Base-by-base conservation (phyloP, 1,140 invertebrate genomes). In the Heliconius melpomene region DNA sequence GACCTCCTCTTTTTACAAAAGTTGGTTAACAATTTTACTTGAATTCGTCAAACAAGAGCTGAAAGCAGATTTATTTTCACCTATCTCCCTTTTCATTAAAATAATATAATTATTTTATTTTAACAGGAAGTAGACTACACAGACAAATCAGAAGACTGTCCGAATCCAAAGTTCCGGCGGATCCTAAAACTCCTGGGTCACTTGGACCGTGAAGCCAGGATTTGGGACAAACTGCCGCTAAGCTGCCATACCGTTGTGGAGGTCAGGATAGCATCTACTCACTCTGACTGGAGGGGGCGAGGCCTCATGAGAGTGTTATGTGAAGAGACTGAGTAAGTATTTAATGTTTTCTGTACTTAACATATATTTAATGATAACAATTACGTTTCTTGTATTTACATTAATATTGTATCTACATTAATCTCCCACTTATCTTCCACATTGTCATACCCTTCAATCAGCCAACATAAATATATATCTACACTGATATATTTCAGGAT, bases 221-320 rank as follows among this genome's bases (percentile, higher is more conserved):
- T 96, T 1, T 95, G 95, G 87, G 91, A 90, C 29, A 95, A 95
- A 85, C 96, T 95, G 88, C 95, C 95, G 0, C 94, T 94, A 8
- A 80, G 78, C 38, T 93, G 96, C 66, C 92, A 96, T 70, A 94
- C 87, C 5, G 90, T 96, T 1, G 80, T 97, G 80, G 96, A 96
- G 77, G 86, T 97, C 46, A 95, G 96, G 83, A 96, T 97, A 80
- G 89, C 96, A 3, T 96, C 96, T 3, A 96, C 97, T 0, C 96
- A 97, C 86, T 90, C 91, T 2, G 94, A 93, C 3, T 96, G 95
- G 95, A 91, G 97, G 66, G 96, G 97, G 16, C 94, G 95, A 80
- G 96, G 96, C 7, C 95, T 97, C 9, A 96, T 95, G 81, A 96
- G 96, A 78, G 93, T 95, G 70, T 93, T 97, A 1, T 93, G 96